Percentiles rank a stretch among this genome's conserved stretches.
Evolutionary conservation across 2,113 vertebrate species (phyloP).

Genomic region (Equus przewalskii): DNA sequence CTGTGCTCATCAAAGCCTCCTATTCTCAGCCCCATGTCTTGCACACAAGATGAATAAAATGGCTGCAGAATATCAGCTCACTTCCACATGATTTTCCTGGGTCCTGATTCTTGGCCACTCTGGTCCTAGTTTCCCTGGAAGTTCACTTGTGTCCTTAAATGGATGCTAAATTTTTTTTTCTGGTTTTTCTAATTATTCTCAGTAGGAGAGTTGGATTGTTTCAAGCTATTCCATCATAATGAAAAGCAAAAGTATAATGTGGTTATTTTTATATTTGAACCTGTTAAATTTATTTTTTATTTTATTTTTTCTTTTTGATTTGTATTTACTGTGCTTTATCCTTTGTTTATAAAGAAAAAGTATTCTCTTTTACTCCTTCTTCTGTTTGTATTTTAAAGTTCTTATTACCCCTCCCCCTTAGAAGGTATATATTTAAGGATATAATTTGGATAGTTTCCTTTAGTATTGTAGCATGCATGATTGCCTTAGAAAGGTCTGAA

Average conservation of each 20-base stretch:
- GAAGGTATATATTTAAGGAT: neutral
- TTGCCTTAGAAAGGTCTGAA: neutral
- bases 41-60: neutral
- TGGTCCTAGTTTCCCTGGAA: neutral
- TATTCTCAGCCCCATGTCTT: neutral
- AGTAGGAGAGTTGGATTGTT: neutral
- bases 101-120: neutral
- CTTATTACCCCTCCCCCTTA: neutral
- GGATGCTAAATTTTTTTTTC: neutral
- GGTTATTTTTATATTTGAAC: neutral
- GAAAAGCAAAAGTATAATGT: neutral
- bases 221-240: neutral
- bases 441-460: neutral
- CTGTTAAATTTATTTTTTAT: neutral
- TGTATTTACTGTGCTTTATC: neutral
- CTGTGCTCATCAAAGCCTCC: neutral
- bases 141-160: neutral
- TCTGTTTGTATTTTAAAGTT: neutral
- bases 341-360: neutral
- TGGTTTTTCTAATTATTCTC: neutral
- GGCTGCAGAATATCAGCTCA: neutral
- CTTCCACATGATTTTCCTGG: neutral
- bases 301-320: neutral
- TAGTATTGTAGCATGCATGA: neutral
- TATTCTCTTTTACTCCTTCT: neutral